These are phyloP conservation scores for Stenurella melanura DNA, from an alignment of 2,888 invertebrate genomes.

Conservation along the genomic window DNA sequence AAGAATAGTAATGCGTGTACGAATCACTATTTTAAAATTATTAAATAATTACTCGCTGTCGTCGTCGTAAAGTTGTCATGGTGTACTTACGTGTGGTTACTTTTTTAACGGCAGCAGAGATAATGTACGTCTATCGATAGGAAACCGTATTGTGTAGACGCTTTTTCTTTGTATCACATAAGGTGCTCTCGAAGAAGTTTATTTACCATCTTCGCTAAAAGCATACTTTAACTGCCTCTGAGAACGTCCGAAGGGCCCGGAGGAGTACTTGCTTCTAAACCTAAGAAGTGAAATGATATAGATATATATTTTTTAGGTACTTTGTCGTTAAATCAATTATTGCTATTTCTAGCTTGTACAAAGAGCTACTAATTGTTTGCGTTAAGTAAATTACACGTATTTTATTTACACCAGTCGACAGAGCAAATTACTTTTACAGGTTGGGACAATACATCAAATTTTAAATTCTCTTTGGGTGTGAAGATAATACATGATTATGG, in stretches of 20 bases:
- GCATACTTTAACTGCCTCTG: neutral
- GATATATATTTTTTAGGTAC: too few species aligned
- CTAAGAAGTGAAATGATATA: too few species aligned
- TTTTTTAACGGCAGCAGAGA: slow-evolving; percentile 8
- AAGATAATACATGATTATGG: too few species aligned
- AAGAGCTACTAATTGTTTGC: too few species aligned
- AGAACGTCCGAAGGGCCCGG: neutral
- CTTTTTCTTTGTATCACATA: slow-evolving; percentile 18
- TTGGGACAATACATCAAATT: too few species aligned
- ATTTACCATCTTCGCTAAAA: slow-evolving; percentile 10
- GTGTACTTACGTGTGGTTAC: slow-evolving; percentile 19
- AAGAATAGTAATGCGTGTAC: slow-evolving; percentile 50
- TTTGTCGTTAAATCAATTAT: too few species aligned
- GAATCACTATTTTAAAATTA: slow-evolving; percentile 52
- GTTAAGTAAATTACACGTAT: too few species aligned
- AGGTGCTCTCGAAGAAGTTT: slow-evolving; percentile 41
- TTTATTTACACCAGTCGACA: too few species aligned
- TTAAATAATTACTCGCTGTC: slow-evolving; percentile 46
- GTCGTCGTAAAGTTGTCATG: slow-evolving; percentile 19
- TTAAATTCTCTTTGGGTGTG: too few species aligned
- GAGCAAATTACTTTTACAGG: too few species aligned
- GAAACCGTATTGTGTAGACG: slow-evolving; percentile 6
- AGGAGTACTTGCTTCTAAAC: neutral
- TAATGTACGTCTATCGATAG: slow-evolving; percentile 4
- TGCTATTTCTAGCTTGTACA: too few species aligned